Conservation (phyloP, 2,113 vertebrate genomes). For the Pica pica region DNA sequence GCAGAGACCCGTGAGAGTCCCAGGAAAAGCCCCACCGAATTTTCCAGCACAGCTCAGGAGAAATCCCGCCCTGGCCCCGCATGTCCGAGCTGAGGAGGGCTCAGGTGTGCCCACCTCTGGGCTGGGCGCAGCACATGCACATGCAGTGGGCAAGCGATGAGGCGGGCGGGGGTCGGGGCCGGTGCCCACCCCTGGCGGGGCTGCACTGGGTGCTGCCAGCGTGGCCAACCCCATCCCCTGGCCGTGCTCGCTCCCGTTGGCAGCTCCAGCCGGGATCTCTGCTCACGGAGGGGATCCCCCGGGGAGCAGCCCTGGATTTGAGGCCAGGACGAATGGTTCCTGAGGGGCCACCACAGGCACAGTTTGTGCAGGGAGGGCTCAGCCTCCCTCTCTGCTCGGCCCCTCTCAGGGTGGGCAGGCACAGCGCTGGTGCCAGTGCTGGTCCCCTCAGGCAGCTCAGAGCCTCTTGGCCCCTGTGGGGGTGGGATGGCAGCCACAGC, state of each 20-base stretch:
- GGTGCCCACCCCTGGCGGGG: background rate
- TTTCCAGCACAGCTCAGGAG: background rate
- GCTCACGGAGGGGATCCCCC: background rate
- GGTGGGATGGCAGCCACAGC: background rate
- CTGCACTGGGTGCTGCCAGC: background rate
- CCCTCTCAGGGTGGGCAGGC: background rate
- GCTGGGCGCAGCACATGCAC: conserved; percentile 51
- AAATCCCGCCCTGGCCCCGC: background rate
- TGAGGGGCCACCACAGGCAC: background rate
- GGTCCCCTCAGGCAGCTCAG: background rate
- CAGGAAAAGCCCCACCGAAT: background rate
- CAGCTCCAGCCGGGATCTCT: background rate
- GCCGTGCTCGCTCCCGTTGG: accelerated
- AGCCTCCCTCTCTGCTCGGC: background rate
- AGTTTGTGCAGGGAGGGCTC: background rate
- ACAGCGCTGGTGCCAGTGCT: background rate
- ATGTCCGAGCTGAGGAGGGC: background rate
- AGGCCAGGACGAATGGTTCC: background rate
- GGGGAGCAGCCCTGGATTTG: background rate
- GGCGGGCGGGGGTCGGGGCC: background rate
- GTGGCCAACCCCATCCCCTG: background rate
- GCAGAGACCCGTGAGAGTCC: background rate
- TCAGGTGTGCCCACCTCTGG: conserved; percentile 52
- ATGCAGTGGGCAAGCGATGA: conserved; percentile 58
- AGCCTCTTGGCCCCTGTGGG: background rate